Conservation (phyloP, 2,888 invertebrate species). For the Drosophila sordidapex region DNA sequence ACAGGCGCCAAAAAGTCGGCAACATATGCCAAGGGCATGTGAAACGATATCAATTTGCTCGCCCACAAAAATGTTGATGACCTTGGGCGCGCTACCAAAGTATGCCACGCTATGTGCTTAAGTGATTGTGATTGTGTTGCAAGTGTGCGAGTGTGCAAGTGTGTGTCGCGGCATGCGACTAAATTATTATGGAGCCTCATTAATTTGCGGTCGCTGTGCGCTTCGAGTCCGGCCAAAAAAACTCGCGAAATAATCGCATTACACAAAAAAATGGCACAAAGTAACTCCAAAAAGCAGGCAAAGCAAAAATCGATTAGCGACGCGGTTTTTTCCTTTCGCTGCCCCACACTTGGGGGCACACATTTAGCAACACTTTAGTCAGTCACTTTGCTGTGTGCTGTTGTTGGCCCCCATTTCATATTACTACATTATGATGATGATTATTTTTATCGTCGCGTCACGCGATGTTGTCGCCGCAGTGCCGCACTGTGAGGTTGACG, state of each 20-base stretch:
- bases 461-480: conserved; percentile 78
- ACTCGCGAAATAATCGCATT: conserved; percentile 72
- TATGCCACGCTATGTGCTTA: conserved; percentile 12
- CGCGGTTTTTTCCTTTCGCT: conserved; percentile 20
- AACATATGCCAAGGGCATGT: conserved; percentile 63
- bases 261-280: conserved; percentile 37
- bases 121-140: background rate
- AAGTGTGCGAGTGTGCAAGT: conserved; percentile 6
- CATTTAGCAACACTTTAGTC: conserved; percentile 43
- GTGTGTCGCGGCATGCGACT: conserved; percentile 39
- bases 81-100: conserved; percentile 38
- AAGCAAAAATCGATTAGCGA: conserved; percentile 78
- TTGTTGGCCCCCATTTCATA: conserved; percentile 40
- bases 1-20: conserved; percentile 69
- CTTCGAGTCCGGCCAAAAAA: conserved; percentile 41
- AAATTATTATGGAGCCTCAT: conserved; percentile 74
- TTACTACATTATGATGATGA: conserved; percentile 69
- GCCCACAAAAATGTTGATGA: conserved; percentile 43
- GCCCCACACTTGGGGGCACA: conserved; percentile 30
- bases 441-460: conserved; percentile 78
- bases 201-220: conserved; percentile 65
- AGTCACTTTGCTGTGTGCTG: conserved; percentile 32
- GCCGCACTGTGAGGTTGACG: conserved; percentile 31
- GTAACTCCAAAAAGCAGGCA: conserved; percentile 17
- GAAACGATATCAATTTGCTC: conserved; percentile 59